Conservation (phyloP, 1,140 invertebrate genomes). For the Mylabris phalerata region DNA sequence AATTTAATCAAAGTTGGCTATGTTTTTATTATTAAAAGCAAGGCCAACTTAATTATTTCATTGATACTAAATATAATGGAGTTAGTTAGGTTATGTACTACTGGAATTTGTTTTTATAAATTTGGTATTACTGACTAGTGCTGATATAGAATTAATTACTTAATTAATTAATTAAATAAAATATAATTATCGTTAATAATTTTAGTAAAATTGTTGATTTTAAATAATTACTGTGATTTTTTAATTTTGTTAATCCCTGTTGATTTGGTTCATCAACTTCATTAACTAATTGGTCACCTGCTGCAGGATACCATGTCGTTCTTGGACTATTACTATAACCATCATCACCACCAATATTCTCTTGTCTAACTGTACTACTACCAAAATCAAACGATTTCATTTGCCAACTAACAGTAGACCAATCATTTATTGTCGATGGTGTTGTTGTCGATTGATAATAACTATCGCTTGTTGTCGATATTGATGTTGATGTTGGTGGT, state of each 20-base stretch:
- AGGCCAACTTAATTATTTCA: too few species aligned
- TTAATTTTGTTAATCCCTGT: conserved; percentile 45
- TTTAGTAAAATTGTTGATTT: too few species aligned
- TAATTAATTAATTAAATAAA: too few species aligned
- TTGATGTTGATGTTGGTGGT: too few species aligned
- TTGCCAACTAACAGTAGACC: conserved; percentile 40
- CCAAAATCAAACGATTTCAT: background rate
- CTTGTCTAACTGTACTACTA: background rate
- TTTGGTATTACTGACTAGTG: too few species aligned
- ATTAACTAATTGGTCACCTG: conserved; percentile 47
- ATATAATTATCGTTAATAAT: too few species aligned
- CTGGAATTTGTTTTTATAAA: too few species aligned
- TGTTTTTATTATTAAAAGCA: too few species aligned
- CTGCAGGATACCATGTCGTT: conserved; percentile 45
- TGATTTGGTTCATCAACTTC: conserved; percentile 56
- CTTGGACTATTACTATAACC: background rate
- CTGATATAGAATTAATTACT: too few species aligned
- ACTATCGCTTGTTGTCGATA: background rate
- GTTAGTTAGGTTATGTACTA: too few species aligned
- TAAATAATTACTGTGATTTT: conserved; percentile 10
- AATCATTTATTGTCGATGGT: conserved; percentile 34
- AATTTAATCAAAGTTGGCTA: too few species aligned
- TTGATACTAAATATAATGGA: too few species aligned
- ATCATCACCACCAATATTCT: background rate
- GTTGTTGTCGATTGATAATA: conserved; percentile 7